A percentile compares a stretch with the other conserved stretches of the same genome.
Evolutionary conservation across 2,113 vertebrate genomes (phyloP).

Genomic region (Menura novaehollandiae): DNA sequence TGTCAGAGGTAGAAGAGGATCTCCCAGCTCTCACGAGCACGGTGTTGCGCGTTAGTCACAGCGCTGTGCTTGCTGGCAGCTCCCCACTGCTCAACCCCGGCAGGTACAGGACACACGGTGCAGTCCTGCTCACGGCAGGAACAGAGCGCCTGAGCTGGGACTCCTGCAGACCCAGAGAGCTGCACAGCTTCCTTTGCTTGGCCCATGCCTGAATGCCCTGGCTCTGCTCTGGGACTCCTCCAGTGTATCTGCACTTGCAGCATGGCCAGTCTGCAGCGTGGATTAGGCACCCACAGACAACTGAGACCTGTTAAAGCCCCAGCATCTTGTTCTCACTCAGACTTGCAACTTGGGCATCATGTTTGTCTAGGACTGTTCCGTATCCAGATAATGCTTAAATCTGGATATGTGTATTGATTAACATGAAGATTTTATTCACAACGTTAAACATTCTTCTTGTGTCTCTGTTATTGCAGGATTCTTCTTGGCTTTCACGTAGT

Average conservation of each 20-base stretch:
- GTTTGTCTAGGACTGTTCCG: not conserved
- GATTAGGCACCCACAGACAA: not conserved
- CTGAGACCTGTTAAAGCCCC: not conserved
- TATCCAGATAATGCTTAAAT: not conserved
- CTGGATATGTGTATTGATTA: not conserved
- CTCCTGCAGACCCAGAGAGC: not conserved
- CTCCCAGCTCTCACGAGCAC: not conserved
- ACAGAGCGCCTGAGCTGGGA: not conserved
- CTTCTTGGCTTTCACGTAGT: not conserved
- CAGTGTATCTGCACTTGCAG: not conserved
- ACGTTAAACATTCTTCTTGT: not conserved
- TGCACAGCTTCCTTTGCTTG: rapidly evolving
- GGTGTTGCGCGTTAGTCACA: rapidly evolving
- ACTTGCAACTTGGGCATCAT: not conserved
- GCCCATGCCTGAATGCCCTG: not conserved
- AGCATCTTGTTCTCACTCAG: not conserved
- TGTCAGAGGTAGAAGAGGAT: not conserved
- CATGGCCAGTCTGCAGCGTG: not conserved
- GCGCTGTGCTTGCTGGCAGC: not conserved
- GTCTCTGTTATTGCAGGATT: not conserved
- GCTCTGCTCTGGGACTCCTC: not conserved
- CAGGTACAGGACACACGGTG: not conserved
- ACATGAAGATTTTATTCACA: not conserved
- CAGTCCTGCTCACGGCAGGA: not conserved
- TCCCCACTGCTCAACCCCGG: not conserved